Evolutionary conservation across 2,888 invertebrate genomes (phyloP).

Genomic region (Drosophila paracracens): DNA sequence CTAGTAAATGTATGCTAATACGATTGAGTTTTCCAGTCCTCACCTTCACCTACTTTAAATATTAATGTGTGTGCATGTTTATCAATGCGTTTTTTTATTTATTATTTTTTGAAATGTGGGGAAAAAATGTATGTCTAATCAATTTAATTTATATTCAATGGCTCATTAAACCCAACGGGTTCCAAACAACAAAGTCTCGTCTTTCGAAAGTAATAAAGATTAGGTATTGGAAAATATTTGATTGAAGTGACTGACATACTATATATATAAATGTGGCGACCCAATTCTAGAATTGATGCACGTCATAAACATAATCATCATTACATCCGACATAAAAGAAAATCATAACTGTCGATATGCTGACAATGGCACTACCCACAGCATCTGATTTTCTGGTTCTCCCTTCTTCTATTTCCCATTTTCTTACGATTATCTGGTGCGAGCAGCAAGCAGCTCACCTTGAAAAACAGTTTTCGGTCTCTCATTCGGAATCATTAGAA

Average conservation of each 20-base stretch:
- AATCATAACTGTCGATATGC: slow-evolving; percentile 39
- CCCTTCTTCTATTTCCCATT: not conserved
- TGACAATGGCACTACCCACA: slow-evolving; percentile 25
- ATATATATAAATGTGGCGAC: slow-evolving; percentile 9
- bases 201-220: slow-evolving; percentile 42
- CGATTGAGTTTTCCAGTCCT: slow-evolving; percentile 24
- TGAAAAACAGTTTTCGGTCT: slow-evolving; percentile 34
- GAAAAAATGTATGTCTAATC: slow-evolving; percentile 23
- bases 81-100: slow-evolving; percentile 15
- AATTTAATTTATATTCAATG: slow-evolving; percentile 40
- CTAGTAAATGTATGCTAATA: slow-evolving; percentile 64
- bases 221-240: slow-evolving; percentile 43
- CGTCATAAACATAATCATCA: slow-evolving; percentile 1
- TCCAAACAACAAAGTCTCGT: slow-evolving; percentile 1
- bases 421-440: slow-evolving; percentile 47
- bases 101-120: not conserved
- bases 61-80: not conserved
- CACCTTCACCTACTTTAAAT: not conserved
- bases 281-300: slow-evolving; percentile 12
- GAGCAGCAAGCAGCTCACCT: slow-evolving; percentile 39
- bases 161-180: slow-evolving; percentile 22
- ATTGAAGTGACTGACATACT: slow-evolving; percentile 48
- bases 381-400: slow-evolving; percentile 7
- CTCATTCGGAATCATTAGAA: slow-evolving; percentile 23
- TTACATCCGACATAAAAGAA: slow-evolving; percentile 41